Conservation (phyloP, 1,140 invertebrate genomes). For the Ditylenchus dipsaci region DNA sequence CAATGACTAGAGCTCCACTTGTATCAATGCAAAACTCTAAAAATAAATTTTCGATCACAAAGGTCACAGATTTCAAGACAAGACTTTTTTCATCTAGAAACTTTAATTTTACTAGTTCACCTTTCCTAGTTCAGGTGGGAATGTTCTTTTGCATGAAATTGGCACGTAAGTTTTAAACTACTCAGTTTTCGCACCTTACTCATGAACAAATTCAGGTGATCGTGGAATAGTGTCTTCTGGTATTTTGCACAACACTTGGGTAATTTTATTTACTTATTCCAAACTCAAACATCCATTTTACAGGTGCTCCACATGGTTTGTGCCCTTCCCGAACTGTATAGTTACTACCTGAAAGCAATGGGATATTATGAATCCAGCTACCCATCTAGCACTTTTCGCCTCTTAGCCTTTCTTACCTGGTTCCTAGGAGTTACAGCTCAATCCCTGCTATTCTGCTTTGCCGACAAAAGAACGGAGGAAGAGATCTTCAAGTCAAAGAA, state of each 20-base stretch:
- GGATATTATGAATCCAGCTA: conserved; percentile 5
- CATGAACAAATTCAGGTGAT: too few relatives aligned
- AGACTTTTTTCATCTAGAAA: too few relatives aligned
- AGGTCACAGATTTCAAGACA: too few relatives aligned
- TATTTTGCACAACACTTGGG: background rate
- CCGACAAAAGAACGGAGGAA: conserved; percentile 29
- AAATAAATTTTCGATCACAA: too few relatives aligned
- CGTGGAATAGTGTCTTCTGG: background rate
- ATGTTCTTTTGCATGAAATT: background rate
- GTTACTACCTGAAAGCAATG: conserved; percentile 22
- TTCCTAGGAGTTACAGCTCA: conserved; percentile 36
- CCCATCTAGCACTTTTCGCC: conserved; percentile 12
- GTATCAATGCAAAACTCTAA: too few relatives aligned
- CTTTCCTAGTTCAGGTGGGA: background rate
- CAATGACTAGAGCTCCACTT: too few relatives aligned
- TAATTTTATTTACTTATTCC: background rate
- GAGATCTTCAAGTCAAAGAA: conserved; percentile 22
- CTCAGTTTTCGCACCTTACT: too few relatives aligned
- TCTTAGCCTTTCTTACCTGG: conserved; percentile 41
- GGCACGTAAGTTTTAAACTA: background rate
- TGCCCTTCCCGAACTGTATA: background rate
- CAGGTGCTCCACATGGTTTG: background rate
- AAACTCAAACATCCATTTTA: background rate
- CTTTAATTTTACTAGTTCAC: too few relatives aligned
- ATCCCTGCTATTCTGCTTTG: conserved; percentile 42